A percentile compares a stretch with the other conserved stretches of the same genome.
phyloP scores from a whole-genome alignment of 2,797 vertebrate genomes.

The Malacoraja senta region DNA sequence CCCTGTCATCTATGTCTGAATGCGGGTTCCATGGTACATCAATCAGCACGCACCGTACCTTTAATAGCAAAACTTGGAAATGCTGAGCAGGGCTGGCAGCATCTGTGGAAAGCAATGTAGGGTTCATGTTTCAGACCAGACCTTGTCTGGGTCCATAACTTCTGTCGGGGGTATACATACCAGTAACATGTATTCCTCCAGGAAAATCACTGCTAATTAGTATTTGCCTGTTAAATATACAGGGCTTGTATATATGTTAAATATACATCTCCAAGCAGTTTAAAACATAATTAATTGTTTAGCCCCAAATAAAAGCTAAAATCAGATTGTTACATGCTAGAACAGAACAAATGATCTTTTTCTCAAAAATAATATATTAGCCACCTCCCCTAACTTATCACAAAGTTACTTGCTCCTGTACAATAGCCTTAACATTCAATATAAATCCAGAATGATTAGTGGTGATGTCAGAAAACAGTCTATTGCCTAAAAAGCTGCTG shows the following conservation, averaged over 20 bases:
- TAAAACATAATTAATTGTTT: background rate
- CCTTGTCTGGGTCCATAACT: too few relatives aligned
- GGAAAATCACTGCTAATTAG: background rate
- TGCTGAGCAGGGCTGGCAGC: too few relatives aligned
- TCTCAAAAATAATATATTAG: too few relatives aligned
- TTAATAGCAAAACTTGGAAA: too few relatives aligned
- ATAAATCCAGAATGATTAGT: too few relatives aligned
- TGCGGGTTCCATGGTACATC: too few relatives aligned
- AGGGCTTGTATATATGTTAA: background rate
- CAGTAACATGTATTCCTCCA: background rate
- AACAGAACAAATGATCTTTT: too few relatives aligned
- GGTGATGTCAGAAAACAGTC: background rate
- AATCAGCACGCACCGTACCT: too few relatives aligned
- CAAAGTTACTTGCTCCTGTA: background rate
- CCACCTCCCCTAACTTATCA: background rate
- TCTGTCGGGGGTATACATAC: background rate
- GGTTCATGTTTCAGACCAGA: too few relatives aligned
- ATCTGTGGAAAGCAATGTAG: too few relatives aligned
- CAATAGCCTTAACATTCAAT: background rate
- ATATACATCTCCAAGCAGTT: background rate
- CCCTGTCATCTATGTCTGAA: too few relatives aligned
- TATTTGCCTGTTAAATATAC: background rate
- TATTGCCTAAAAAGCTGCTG: background rate
- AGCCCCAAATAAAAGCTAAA: background rate
- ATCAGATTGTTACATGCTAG: background rate